Conservation (phyloP, 1,140 invertebrate species). For the Dinothrombium tinctorium region DNA sequence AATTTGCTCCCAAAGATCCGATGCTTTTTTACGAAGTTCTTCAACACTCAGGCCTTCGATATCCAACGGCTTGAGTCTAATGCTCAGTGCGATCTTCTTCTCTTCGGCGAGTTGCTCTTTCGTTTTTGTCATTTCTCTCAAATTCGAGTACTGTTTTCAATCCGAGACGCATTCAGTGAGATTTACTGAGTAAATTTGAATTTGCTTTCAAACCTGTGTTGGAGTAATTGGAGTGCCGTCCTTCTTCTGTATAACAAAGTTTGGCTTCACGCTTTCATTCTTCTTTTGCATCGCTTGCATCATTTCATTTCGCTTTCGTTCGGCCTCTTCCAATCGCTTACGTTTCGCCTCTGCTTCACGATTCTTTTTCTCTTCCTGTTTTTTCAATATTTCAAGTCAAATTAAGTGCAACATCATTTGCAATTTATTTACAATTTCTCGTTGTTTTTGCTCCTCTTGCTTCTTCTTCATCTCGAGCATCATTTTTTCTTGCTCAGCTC, state of each 20-base stretch:
- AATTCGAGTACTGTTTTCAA: too few species aligned
- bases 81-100: conserved; percentile 85
- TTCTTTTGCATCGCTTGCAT: conserved; percentile 15
- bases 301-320: conserved; percentile 57
- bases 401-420: not conserved
- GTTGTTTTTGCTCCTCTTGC: conserved; percentile 48
- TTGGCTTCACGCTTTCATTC: conserved; percentile 33
- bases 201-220: too few species aligned
- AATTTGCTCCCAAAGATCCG: conserved; percentile 81
- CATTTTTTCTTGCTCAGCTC: conserved; percentile 38
- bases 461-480: conserved; percentile 79
- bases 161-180: too few species aligned
- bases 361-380: conserved; percentile 18
- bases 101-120: conserved; percentile 97
- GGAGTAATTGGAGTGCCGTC: not conserved
- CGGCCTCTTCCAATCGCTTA: conserved; percentile 70
- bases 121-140: conserved; percentile 74
- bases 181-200: too few species aligned
- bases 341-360: conserved; percentile 53
- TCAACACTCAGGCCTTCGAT: conserved; percentile 45
- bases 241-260: conserved; percentile 63
- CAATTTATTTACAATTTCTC: conserved; percentile 15
- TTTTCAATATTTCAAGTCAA: not conserved
- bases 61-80: conserved; percentile 76
- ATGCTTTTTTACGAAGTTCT: conserved; percentile 64